Conservation (phyloP, 2,113 vertebrate genomes). For the Passer montanus region DNA sequence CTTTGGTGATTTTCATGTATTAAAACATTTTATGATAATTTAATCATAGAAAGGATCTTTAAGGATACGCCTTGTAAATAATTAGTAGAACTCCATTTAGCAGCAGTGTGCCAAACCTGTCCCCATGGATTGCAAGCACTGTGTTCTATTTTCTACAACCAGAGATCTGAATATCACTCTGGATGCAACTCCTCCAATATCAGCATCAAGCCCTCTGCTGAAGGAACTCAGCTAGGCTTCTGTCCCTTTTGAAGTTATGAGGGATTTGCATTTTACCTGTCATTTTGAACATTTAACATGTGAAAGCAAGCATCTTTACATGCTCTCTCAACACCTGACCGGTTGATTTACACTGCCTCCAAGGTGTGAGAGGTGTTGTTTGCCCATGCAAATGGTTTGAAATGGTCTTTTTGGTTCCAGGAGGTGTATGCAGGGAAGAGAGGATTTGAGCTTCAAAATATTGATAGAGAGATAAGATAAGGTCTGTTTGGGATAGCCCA, state of each 20-base stretch:
- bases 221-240: too few relatives aligned
- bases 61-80: not conserved
- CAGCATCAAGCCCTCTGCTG: rapidly evolving
- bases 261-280: not conserved
- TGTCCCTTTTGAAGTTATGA: rapidly evolving
- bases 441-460: not conserved
- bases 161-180: not conserved
- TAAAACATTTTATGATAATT: slow-evolving; percentile 4
- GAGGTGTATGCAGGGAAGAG: not conserved
- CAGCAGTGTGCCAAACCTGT: not conserved
- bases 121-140: not conserved
- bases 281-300: not conserved
- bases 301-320: rapidly evolving
- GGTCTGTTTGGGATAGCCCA: not conserved
- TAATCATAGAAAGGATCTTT: not conserved
- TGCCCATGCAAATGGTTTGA: not conserved
- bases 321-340: not conserved
- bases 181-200: not conserved
- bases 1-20: not conserved
- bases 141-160: not conserved
- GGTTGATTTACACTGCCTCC: rapidly evolving
- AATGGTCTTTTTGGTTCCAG: not conserved
- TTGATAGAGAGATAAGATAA: not conserved
- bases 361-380: not conserved
- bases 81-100: not conserved